Evolutionary conservation across 2,797 vertebrate species (phyloP), one percentile per base, ranked within the genome.

Genomic region (Spea hammondii): DNA sequence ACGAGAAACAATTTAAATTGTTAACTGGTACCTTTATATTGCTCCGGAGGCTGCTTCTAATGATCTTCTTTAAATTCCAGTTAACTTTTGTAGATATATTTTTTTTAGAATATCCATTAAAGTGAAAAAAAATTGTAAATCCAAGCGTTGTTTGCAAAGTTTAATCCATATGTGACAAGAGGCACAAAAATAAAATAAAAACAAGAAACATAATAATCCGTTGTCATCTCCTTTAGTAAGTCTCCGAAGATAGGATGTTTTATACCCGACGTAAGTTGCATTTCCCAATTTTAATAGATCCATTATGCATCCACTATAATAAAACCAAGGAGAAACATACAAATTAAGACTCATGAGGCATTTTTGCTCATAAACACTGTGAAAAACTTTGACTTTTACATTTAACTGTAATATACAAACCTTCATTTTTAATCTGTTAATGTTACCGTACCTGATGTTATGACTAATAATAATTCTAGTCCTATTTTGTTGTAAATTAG

Each of bases 91-190:
- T 32, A 10, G 3, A 11, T 47, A 44, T 32, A 1, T 32, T 32
- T 3, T 62, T 13, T 76, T 80, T 14, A 7, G 6, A 50, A 62
- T 5, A 9, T 64, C 44, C 69, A 53, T 45, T 68, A 59, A 68
- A 5, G 10, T 32, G 17, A 72, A 59, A 13, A 17, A 65, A 44
- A 57, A 77, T 72, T 77, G 70, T 81, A 77, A 46, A 81, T 81
- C 79, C 79, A 81, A 64, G 14, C 65, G 6, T 71, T 64, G 72
- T 49, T 50, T 8, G 59, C 14, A 57, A 59, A 59, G 14, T 75
- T 44, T 71, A 76, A 76, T 76, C 79, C 79, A 66, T 12, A 51
- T 6, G 54, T 66, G 69, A 11, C 13, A 12, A 17, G 10, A 9
- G n/a, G 32, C 6, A 9, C 14, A 62, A 62, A 62, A 12, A 62